Evolutionary conservation across 2,113 vertebrate species (phyloP).

Genomic region (Propithecus coquereli): DNA sequence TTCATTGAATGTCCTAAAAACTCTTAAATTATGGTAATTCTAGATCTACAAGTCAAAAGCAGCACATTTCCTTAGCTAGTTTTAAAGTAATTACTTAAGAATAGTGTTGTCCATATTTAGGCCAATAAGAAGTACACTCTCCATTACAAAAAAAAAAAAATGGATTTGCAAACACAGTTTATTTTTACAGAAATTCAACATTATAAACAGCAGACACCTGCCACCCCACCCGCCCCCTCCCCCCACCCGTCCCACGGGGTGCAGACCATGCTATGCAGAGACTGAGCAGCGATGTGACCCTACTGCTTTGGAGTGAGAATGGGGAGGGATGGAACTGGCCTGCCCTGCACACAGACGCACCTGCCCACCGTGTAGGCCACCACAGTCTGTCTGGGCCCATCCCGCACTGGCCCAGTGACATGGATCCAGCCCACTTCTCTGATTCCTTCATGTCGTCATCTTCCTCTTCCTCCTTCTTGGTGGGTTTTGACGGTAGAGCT

Average conservation of each 20-base stretch:
- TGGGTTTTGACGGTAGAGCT: constrained; percentile 93
- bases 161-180: constrained; percentile 82
- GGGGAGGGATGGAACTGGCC: constrained; percentile 80
- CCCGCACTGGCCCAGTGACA: constrained; percentile 82
- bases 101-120: background rate
- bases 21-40: background rate
- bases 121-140: background rate
- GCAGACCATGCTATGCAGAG: constrained; percentile 80
- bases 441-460: constrained; percentile 97
- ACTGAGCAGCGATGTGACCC: constrained; percentile 76
- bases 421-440: constrained; percentile 92
- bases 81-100: background rate
- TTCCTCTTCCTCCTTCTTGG: constrained; percentile 96
- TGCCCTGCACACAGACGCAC: constrained; percentile 76
- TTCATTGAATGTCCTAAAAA: background rate
- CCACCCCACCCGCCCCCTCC: constrained; percentile 58
- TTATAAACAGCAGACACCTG: constrained; percentile 76
- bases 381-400: constrained; percentile 84
- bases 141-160: background rate
- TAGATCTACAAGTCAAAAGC: background rate
- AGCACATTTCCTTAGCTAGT: background rate
- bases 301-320: constrained; percentile 82
- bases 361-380: constrained; percentile 78
- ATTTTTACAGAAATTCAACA: constrained; percentile 83
- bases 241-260: constrained; percentile 38